phyloP scores from a whole-genome alignment of 2,797 vertebrate genomes.

The Vireo griseus region DNA sequence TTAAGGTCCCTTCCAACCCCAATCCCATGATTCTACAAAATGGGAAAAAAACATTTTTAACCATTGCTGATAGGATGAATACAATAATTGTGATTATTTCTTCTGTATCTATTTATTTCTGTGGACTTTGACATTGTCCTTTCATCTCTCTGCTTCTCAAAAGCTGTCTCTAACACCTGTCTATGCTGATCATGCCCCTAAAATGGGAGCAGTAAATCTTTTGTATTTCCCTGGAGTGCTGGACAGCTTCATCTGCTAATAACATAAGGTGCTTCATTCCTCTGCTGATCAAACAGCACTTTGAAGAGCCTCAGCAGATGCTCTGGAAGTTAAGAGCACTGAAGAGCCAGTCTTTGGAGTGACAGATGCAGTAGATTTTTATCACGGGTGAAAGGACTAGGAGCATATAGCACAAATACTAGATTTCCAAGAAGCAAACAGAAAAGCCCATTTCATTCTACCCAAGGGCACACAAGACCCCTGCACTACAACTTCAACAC shows the following conservation, averaged over 20 bases:
- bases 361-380: not conserved
- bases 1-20: not conserved
- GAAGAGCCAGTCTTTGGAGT: not conserved
- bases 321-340: not conserved
- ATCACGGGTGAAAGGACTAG: rapidly evolving
- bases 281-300: not conserved
- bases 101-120: not conserved
- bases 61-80: not conserved
- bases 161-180: not conserved
- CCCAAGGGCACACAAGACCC: not conserved
- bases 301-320: not conserved
- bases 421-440: not conserved
- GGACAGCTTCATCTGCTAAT: not conserved
- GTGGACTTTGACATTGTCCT: not conserved
- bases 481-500: not conserved
- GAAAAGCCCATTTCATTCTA: not conserved
- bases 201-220: not conserved
- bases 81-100: not conserved
- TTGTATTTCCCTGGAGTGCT: not conserved
- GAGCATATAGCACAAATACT: not conserved
- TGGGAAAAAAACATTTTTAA: not conserved
- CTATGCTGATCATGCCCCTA: not conserved
- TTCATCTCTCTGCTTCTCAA: not conserved
- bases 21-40: not conserved
- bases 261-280: not conserved